These are phyloP conservation scores for Nebria salina DNA, from an alignment of 2,888 invertebrate species.

Conservation along the genomic window DNA sequence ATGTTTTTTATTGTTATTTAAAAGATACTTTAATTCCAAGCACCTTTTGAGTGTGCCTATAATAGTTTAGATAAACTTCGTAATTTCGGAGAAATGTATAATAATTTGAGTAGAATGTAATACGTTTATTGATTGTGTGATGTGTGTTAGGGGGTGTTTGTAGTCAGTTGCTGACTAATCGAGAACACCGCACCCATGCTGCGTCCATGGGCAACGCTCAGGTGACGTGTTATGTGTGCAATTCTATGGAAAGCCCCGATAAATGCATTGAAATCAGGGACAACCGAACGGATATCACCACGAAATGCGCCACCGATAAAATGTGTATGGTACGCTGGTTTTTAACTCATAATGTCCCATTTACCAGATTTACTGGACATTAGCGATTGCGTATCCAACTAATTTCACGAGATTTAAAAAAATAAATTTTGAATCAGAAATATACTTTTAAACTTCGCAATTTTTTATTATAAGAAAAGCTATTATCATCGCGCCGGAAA, in stretches of 20 bases:
- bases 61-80: no score
- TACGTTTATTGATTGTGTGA: conserved; percentile 1
- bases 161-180: conserved; percentile 22
- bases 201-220: conserved; percentile 82
- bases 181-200: conserved; percentile 77
- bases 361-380: no score
- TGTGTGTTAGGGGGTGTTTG: conserved; percentile 13
- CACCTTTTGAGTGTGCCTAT: no score
- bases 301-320: conserved; percentile 80
- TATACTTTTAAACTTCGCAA: no score
- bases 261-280: conserved; percentile 74
- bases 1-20: no score
- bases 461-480: not conserved
- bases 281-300: conserved; percentile 70
- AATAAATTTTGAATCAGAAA: no score
- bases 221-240: conserved; percentile 83
- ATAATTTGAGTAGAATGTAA: not conserved
- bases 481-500: conserved; percentile 7
- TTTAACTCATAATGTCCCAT: not conserved
- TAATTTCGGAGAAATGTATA: no score
- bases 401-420: no score
- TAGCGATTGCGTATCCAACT: no score
- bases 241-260: conserved; percentile 79
- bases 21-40: no score
- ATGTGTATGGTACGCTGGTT: conserved; percentile 78